Percentiles rank a stretch among this genome's conserved stretches.
Conservation (phyloP, 2,888 invertebrate species). For the Coecobrya sp. region DNA sequence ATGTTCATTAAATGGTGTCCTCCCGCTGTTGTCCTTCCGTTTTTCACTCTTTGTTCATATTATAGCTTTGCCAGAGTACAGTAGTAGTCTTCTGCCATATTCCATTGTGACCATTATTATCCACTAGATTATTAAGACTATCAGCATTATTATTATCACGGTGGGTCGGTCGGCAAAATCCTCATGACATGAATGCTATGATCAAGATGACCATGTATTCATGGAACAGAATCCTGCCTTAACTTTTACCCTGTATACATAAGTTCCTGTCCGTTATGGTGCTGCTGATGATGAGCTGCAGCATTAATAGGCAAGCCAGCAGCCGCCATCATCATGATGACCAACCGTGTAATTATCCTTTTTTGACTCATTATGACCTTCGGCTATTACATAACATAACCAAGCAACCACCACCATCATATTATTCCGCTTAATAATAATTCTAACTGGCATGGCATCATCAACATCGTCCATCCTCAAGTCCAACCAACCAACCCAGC, state of each 20-base stretch:
- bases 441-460: slow-evolving; percentile 57
- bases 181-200: slow-evolving; percentile 25
- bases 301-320: slow-evolving; percentile 68
- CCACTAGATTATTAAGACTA: slow-evolving; percentile 1
- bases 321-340: slow-evolving; percentile 77
- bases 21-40: slow-evolving; percentile 70
- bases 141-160: slow-evolving; percentile 34
- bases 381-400: slow-evolving; percentile 70
- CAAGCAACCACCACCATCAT: slow-evolving; percentile 52
- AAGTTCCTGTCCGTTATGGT: background rate
- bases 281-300: slow-evolving; percentile 49
- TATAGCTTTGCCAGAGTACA: background rate
- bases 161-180: slow-evolving; percentile 52
- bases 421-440: slow-evolving; percentile 58
- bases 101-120: slow-evolving; percentile 30
- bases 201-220: slow-evolving; percentile 27
- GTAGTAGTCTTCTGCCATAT: background rate
- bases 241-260: slow-evolving; percentile 1
- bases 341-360: slow-evolving; percentile 81
- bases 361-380: slow-evolving; percentile 79
- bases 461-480: slow-evolving; percentile 6
- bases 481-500: slow-evolving; percentile 23
- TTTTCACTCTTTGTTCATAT: slow-evolving; percentile 2
- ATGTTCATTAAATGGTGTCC: slow-evolving; percentile 54
- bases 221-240: slow-evolving; percentile 32